These are phyloP conservation scores for Theodoxus fluviatilis DNA, from an alignment of 2,888 invertebrate genomes.

Conservation along the genomic window DNA sequence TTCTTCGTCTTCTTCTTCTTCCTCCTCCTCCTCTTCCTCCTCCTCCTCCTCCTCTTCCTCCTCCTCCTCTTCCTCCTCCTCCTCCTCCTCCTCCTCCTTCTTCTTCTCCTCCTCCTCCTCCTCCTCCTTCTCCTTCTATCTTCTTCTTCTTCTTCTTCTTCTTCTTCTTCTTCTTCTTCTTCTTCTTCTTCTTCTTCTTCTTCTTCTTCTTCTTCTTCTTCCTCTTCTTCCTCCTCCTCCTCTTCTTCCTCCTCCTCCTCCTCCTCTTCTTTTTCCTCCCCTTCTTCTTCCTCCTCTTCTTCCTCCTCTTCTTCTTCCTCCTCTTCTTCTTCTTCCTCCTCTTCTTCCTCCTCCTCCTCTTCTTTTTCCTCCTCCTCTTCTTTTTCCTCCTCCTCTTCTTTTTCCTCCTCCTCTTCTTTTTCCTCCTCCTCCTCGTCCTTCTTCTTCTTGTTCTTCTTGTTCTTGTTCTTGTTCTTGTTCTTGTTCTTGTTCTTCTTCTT, in stretches of 20 bases:
- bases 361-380: slow-evolving; percentile 3
- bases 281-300: not conserved
- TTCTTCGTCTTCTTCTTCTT: not conserved
- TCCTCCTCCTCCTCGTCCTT: not conserved
- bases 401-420: not conserved
- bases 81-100: not conserved
- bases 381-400: not conserved
- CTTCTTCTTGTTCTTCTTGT: not conserved
- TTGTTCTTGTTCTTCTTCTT: not conserved
- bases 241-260: not conserved
- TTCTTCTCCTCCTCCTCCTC: not conserved
- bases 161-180: not conserved
- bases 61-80: not conserved
- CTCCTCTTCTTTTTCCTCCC: not conserved
- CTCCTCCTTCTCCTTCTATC: not conserved
- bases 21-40: not conserved
- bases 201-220: not conserved
- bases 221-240: not conserved
- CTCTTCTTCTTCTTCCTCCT: slow-evolving; percentile 13
- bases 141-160: not conserved
- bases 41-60: not conserved
- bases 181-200: not conserved
- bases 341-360: slow-evolving; percentile 9
- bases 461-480: not conserved
- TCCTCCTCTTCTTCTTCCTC: not conserved